phyloP scores from a whole-genome alignment of 1,140 invertebrate species.

The Drosophila nasuta region DNA sequence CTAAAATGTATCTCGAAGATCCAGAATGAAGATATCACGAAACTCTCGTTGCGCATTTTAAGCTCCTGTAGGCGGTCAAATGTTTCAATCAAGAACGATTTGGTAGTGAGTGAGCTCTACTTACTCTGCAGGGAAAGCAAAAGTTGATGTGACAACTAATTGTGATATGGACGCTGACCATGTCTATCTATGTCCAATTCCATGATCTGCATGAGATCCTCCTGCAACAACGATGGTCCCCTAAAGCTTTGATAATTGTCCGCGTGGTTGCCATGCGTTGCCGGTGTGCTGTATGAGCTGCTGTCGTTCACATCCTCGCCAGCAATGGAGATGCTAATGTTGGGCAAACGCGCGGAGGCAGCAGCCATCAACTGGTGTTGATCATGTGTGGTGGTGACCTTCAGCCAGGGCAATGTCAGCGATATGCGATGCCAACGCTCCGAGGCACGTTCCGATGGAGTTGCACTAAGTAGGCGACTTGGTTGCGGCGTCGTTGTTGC shows the following conservation, averaged over 20 bases:
- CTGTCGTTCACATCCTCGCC: conserved; percentile 10
- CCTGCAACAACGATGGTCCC: conserved; percentile 29
- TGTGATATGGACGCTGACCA: background rate
- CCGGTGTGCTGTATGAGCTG: background rate
- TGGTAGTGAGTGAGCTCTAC: too few relatives aligned
- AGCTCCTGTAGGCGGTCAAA: too few relatives aligned
- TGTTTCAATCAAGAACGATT: too few relatives aligned
- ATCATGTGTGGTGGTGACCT: conserved; percentile 2
- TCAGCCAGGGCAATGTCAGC: conserved; percentile 32
- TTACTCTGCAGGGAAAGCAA: background rate
- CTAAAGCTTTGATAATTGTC: conserved; percentile 23
- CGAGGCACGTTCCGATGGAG: background rate
- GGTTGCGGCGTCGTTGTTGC: background rate
- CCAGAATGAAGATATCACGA: too few relatives aligned
- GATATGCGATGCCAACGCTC: conserved; percentile 41
- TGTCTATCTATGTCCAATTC: conserved; percentile 7
- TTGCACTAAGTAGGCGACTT: background rate
- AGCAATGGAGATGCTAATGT: conserved; percentile 6
- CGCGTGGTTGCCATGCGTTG: background rate
- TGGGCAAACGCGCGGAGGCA: background rate
- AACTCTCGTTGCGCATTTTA: too few relatives aligned
- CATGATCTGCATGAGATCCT: conserved; percentile 33
- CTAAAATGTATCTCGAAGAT: too few relatives aligned
- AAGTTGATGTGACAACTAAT: background rate
- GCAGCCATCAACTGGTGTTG: background rate